Evolutionary conservation across 2,888 invertebrate species (phyloP), one percentile per base, ranked within the genome.

Genomic region (Melieria picta): DNA sequence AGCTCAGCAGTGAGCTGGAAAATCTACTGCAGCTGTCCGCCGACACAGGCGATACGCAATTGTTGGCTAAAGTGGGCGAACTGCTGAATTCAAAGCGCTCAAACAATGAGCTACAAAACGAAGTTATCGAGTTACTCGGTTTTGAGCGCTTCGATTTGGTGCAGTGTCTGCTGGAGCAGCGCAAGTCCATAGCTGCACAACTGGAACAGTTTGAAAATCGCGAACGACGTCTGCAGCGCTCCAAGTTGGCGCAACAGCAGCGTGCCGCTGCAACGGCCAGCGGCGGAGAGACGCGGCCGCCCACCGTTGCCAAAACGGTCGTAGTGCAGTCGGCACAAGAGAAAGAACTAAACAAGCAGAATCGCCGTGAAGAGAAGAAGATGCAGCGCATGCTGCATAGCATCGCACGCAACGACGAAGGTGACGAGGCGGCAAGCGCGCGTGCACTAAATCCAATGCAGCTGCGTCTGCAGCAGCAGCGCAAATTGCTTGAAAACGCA

Each of bases 331-430:
- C 96, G 0, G 93, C 93, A 78, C 91, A 93, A 79, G 97, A 98
- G 84, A 94, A 93, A 80, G 89, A 91, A 75, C 82, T 94, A 11
- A 89, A 90, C 7, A 96, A 96, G 83, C 90, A 92, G 74, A 90
- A 92, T 16, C 90, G 95, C 6, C 95, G 94, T 84, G 94, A 95
- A 83, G 96, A 95, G 83, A 96, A 95, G 85, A 94, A 93, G 83
- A 83, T 91, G 0, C 90, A 84, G 4, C 80, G 84, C 3, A 75
- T 86, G 5, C 80, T 84, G 63, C 82, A 83, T 7, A 81, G 73
- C 61, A 76, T 82, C 1, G 75, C 66, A 7, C 74, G 74, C 3
- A 61, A 67, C 30, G 75, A 74, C 30, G 81, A 81, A 48, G 82
- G 83, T 64, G 72, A 76, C 5, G 84, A 82, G 50, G 73, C 78